Conservation (phyloP, 2,113 vertebrate species). For the Pseudonaja textilis region DNA sequence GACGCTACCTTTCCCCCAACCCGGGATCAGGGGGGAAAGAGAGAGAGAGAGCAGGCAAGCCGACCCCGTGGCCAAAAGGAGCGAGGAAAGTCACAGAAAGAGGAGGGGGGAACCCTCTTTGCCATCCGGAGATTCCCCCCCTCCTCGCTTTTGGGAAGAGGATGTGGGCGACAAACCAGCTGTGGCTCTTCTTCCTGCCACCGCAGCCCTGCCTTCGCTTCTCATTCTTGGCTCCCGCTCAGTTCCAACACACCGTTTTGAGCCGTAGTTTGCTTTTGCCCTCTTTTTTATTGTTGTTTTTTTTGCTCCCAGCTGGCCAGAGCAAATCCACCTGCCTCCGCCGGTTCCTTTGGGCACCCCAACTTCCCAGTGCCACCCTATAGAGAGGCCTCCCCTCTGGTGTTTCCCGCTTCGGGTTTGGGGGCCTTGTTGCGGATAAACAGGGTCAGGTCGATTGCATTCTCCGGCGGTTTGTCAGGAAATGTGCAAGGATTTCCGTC, state of each 20-base stretch:
- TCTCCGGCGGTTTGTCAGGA: conserved; percentile 66
- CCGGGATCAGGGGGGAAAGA: too few relatives aligned
- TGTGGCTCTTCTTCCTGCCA: conserved; percentile 51
- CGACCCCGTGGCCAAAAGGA: background rate
- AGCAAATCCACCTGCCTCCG: conserved; percentile 58
- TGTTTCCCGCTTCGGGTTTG: conserved; percentile 35
- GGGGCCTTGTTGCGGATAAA: conserved; percentile 40
- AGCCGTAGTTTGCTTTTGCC: conserved; percentile 47
- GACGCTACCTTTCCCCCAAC: background rate
- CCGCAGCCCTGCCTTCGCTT: conserved; percentile 49
- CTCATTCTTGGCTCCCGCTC: conserved; percentile 57
- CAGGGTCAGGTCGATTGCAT: conserved; percentile 55
- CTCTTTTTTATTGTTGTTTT: conserved; percentile 39
- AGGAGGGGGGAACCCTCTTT: background rate
- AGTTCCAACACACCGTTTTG: conserved; percentile 45
- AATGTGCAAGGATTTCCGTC: conserved; percentile 70
- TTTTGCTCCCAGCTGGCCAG: conserved; percentile 47
- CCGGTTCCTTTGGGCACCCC: conserved; percentile 64
- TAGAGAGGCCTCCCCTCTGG: conserved; percentile 36
- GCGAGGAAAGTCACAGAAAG: background rate
- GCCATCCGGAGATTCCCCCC: background rate
- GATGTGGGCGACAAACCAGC: conserved; percentile 49
- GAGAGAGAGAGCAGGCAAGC: background rate
- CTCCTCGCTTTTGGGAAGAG: conserved; percentile 37
- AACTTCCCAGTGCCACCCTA: conserved; percentile 63